A percentile compares a stretch with the other conserved stretches of the same genome.
Conservation (phyloP, 2,888 invertebrate genomes). For the Rhynchonema sp. region DNA sequence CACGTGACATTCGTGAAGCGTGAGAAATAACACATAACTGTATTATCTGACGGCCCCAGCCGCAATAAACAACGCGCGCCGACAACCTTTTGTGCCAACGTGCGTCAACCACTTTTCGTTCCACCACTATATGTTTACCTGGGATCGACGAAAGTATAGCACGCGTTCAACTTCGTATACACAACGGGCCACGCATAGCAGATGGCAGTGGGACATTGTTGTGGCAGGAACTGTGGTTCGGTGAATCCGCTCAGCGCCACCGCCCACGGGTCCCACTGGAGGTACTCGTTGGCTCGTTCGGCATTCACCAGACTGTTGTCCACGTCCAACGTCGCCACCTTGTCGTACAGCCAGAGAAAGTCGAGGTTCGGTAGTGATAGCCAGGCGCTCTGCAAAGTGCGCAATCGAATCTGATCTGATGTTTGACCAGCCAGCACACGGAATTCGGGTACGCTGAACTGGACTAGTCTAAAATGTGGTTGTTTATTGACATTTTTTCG, state of each 20-base stretch:
- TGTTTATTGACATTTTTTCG: no score
- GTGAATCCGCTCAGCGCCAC: constrained; percentile 68
- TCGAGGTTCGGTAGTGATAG: constrained; percentile 15
- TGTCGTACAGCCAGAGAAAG: constrained; percentile 22
- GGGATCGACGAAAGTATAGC: constrained; percentile 78
- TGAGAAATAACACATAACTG: no score
- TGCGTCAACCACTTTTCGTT: background rate
- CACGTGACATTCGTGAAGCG: no score
- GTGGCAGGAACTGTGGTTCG: constrained; percentile 59
- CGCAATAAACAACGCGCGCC: no score
- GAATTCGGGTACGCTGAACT: no score
- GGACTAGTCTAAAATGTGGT: no score
- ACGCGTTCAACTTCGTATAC: constrained; percentile 65
- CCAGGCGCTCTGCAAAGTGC: background rate
- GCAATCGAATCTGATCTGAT: no score
- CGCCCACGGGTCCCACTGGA: constrained; percentile 61
- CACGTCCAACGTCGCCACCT: constrained; percentile 19
- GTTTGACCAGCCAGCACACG: no score
- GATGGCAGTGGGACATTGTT: constrained; percentile 62
- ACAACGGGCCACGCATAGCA: constrained; percentile 87
- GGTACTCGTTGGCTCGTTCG: constrained; percentile 22
- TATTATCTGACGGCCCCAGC: no score
- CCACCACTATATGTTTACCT: no score
- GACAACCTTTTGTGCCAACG: no score
- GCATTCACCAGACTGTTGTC: constrained; percentile 19